phyloP scores from a whole-genome alignment of 2,797 vertebrate species.

The Podargus strigoides region DNA sequence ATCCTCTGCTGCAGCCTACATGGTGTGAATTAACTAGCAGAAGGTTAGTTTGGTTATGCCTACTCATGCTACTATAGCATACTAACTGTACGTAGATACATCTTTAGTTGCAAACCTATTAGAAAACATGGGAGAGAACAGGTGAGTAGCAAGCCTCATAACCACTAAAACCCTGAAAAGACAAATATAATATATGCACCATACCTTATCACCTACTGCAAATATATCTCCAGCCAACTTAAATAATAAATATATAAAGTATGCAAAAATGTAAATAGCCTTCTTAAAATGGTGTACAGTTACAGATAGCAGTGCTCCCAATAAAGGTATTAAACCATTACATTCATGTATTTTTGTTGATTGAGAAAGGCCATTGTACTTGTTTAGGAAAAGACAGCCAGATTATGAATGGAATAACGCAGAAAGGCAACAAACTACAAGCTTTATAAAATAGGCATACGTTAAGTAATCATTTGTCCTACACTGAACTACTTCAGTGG shows the following conservation, averaged over 20 bases:
- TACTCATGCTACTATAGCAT: neutral
- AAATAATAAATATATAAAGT: neutral
- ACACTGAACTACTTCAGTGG: constrained; percentile 31
- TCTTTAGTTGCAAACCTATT: neutral
- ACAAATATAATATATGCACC: neutral
- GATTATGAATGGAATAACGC: constrained; percentile 21
- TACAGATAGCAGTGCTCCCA: neutral
- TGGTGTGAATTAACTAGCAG: neutral
- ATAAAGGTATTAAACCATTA: neutral
- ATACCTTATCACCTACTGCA: neutral
- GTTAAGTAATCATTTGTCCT: constrained; percentile 37
- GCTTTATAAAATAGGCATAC: constrained; percentile 12
- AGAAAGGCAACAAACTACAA: neutral
- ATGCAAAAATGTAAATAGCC: neutral
- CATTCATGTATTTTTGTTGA: neutral
- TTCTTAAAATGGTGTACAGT: neutral
- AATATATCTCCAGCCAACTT: neutral
- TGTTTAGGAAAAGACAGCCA: neutral
- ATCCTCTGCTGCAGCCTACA: neutral
- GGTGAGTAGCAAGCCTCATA: neutral
- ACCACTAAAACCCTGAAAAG: neutral
- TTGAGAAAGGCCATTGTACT: neutral
- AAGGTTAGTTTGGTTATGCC: neutral
- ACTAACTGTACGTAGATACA: neutral
- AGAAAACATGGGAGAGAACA: neutral